Conservation (phyloP, 2,888 invertebrate species). For the Polietes domitor region DNA sequence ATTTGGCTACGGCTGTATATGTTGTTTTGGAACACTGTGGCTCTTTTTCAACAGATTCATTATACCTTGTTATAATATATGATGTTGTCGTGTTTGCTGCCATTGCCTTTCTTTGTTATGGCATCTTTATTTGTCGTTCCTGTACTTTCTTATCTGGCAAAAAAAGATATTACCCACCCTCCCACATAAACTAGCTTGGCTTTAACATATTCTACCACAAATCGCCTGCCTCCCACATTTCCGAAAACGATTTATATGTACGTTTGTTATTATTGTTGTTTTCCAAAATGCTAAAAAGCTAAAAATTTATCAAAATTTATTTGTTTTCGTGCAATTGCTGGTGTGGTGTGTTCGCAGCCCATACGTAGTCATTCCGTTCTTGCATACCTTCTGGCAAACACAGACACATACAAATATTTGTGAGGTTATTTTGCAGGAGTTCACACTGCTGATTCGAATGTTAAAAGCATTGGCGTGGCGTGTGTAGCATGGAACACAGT, state of each 20-base stretch:
- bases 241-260: background rate
- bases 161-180: conserved; percentile 13
- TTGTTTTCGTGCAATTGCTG: conserved; percentile 37
- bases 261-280: conserved; percentile 34
- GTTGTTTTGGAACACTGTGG: background rate
- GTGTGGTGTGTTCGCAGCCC: background rate
- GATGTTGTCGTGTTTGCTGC: background rate
- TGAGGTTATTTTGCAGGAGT: background rate
- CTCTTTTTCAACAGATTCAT: conserved; percentile 19
- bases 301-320: conserved; percentile 55
- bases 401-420: background rate
- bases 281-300: conserved; percentile 46
- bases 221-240: background rate
- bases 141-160: conserved; percentile 34
- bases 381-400: background rate
- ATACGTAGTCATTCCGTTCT: background rate
- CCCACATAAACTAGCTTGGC: background rate
- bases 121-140: conserved; percentile 17
- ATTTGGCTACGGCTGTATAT: too few species aligned
- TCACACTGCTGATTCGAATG: background rate
- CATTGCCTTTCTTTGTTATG: background rate
- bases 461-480: background rate
- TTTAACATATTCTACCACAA: background rate
- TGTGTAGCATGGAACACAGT: background rate
- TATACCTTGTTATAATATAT: conserved; percentile 34